Evolutionary conservation across 2,888 invertebrate species (phyloP), one percentile per base, ranked within the genome.

Genomic region (Spodoptera picta): DNA sequence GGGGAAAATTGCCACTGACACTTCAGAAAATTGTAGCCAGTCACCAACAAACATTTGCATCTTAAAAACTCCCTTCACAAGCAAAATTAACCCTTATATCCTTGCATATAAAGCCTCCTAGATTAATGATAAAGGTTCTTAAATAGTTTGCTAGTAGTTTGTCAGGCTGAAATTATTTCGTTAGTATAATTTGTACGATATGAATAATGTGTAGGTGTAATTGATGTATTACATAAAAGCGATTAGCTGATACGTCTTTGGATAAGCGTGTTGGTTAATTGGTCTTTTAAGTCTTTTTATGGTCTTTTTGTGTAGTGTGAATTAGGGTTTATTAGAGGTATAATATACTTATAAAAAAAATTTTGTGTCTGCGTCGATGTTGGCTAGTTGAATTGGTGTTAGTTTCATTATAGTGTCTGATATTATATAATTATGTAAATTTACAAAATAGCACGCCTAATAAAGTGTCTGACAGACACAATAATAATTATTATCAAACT

Each of bases 1-100:
- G 51, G 68, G 62, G 73, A 58, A 79, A 84, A 83, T 83, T 81
- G 77, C 77, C 76, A 73, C 82, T 72, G 82, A 80, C 82, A 83
- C 81, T 81, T 75, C 64, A 70, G 83, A 76, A 84, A 84, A 84
- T 79, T 83, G 73, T 82, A 77, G 67, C 73, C 36, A 42, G 42
- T 58, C 58, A 68, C 69, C 75, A 78, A 70, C 60, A 73, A 56
- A 70, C 61, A 60, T 70, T 69, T 73, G 60, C 70, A 69, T 46
- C n/a, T 46, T 24, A 48, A 12, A 23, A 56, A 57, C 11, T 11
- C 4, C 0, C 10, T 6, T 10, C 19, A 4, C 31, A 19, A 43
- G 36, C 49, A 3, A 67, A 59, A 14, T 11, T 64, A 24, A 44
- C 31, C 79, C 46, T 55, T 69, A 57, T 41, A 0, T 6, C 0